These are phyloP conservation scores for Menura novaehollandiae DNA, from an alignment of 2,113 vertebrate species.

Conservation along the genomic window DNA sequence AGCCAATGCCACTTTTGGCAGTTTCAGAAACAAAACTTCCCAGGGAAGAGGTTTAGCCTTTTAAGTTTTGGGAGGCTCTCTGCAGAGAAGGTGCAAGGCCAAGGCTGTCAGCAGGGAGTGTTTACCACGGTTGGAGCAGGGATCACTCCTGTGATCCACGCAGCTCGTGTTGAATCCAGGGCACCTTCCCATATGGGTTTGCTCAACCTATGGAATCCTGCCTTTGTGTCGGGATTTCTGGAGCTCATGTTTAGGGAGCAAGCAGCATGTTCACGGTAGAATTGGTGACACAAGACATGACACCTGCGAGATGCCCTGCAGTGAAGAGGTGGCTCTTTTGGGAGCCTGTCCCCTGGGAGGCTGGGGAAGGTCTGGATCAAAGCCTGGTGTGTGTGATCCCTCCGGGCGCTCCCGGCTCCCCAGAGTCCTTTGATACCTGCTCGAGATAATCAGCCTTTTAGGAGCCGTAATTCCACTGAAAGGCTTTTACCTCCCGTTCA, in stretches of 20 bases:
- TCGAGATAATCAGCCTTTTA: neutral
- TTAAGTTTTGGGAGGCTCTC: neutral
- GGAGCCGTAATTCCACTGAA: neutral
- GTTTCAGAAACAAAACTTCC: neutral
- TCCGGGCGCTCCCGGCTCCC: neutral
- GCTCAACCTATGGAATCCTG: neutral
- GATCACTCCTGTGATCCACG: neutral
- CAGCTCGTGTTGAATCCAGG: neutral
- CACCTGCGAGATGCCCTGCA: neutral
- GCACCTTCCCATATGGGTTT: neutral
- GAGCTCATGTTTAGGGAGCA: neutral
- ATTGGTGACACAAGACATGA: rapidly evolving
- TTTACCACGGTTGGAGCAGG: rapidly evolving
- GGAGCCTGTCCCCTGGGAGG: neutral
- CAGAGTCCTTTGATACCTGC: neutral
- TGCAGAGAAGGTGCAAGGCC: neutral
- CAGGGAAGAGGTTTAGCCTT: neutral
- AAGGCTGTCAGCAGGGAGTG: rapidly evolving
- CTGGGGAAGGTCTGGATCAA: neutral
- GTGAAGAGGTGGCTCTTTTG: neutral
- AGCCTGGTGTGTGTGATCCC: neutral
- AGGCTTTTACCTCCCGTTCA: neutral
- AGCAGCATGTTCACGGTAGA: rapidly evolving
- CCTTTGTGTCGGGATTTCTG: neutral
- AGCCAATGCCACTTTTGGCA: neutral